Conservation (phyloP, 2,888 invertebrate species). For the Hololepta plana region DNA sequence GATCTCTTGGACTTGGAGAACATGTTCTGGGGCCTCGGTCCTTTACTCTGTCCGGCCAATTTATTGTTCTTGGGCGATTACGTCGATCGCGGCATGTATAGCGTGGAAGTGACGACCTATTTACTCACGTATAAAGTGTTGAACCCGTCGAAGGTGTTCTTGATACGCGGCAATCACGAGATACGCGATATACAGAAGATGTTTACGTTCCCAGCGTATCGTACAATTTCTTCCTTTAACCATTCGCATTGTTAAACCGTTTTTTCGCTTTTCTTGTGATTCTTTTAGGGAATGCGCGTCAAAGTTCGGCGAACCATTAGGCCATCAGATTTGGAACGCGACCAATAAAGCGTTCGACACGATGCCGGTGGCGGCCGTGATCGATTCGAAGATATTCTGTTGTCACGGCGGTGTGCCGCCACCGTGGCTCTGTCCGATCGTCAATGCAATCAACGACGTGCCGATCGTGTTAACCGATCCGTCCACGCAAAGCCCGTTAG, state of each 20-base stretch:
- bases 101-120: constrained; percentile 51
- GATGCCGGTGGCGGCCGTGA: constrained; percentile 52
- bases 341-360: constrained; percentile 53
- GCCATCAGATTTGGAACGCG: constrained; percentile 45
- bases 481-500: constrained; percentile 47
- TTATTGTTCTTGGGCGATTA: constrained; percentile 60
- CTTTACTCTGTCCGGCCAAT: constrained; percentile 40
- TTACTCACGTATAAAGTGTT: constrained; percentile 51
- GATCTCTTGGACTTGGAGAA: constrained; percentile 51
- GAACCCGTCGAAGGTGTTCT: constrained; percentile 40
- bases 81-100: constrained; percentile 52
- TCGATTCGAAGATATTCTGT: constrained; percentile 57
- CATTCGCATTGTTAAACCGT: not conserved
- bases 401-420: constrained; percentile 66
- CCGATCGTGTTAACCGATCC: constrained; percentile 45
- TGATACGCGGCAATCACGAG: constrained; percentile 61
- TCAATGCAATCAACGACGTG: constrained; percentile 43
- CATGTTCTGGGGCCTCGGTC: constrained; percentile 49
- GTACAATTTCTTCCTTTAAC: constrained; percentile 2
- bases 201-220: constrained; percentile 51
- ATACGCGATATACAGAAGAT: constrained; percentile 53
- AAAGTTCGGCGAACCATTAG: constrained; percentile 48
- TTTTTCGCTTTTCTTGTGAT: not conserved
- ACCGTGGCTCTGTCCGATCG: constrained; percentile 42
- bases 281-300: constrained; percentile 43